Evolutionary conservation across 2,113 vertebrate genomes (phyloP).

Genomic region (Cynopterus brachyotis): DNA sequence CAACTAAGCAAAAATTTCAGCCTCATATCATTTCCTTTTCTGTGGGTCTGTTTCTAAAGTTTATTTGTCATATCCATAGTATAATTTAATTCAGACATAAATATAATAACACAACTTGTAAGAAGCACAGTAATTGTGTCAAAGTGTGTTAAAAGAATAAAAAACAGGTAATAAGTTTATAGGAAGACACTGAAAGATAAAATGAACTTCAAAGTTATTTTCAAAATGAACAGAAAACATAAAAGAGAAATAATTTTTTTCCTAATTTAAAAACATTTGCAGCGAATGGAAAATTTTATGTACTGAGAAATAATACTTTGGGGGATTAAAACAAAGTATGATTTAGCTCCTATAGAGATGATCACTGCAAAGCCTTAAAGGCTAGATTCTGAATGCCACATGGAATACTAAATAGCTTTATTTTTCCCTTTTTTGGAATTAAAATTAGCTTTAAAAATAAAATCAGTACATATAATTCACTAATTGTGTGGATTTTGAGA

Average conservation of each 20-base stretch:
- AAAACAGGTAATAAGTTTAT: neutral
- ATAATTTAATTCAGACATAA: neutral
- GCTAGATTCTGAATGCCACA: neutral
- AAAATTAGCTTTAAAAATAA: neutral
- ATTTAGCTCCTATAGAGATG: neutral
- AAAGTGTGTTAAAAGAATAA: neutral
- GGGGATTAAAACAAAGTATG: neutral
- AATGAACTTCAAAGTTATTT: neutral
- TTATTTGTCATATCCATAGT: neutral
- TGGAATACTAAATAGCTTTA: neutral
- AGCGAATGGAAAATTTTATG: neutral
- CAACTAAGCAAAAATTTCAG: neutral
- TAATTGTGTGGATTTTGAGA: neutral
- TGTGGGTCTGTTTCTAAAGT: neutral
- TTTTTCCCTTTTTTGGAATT: neutral
- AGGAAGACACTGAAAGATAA: neutral
- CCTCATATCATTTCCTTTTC: neutral
- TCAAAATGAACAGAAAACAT: fast-evolving
- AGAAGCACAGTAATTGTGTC: neutral
- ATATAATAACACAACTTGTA: neutral
- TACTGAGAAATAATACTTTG: neutral
- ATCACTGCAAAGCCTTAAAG: neutral
- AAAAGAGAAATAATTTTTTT: neutral
- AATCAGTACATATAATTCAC: neutral
- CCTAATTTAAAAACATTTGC: neutral